Evolutionary conservation across 2,113 vertebrate genomes (phyloP).

Genomic region (Callorhinus ursinus): DNA sequence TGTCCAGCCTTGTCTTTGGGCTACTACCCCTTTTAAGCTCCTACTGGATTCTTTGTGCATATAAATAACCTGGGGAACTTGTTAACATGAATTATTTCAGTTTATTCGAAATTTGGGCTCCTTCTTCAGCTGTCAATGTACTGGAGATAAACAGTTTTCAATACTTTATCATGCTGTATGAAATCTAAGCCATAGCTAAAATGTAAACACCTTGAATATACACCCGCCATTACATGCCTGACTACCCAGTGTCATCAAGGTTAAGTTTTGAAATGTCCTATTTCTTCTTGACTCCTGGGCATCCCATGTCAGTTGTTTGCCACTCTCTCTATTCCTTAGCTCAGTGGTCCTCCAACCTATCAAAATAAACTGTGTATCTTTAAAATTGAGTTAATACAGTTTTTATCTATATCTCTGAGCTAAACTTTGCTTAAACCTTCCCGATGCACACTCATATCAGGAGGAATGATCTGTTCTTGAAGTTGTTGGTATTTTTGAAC

Average conservation of each 20-base stretch:
- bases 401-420: not conserved
- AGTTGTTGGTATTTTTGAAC: conserved; percentile 32
- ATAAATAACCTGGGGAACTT: not conserved
- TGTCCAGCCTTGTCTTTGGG: not conserved
- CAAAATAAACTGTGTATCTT: not conserved
- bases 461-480: conserved; percentile 19
- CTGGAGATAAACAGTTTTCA: not conserved
- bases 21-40: not conserved
- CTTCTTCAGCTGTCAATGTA: not conserved
- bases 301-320: not conserved
- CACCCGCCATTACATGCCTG: not conserved
- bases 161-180: not conserved
- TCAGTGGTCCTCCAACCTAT: accelerated
- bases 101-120: not conserved
- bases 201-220: not conserved
- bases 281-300: not conserved
- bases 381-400: not conserved
- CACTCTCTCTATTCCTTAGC: not conserved
- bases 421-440: not conserved
- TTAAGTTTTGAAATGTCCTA: not conserved
- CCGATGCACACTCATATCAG: not conserved
- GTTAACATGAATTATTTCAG: not conserved
- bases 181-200: not conserved
- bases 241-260: too few species aligned
- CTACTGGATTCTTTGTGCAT: not conserved